Base-by-base conservation (phyloP, 2,797 vertebrate species). In the Macropodus opercularis region DNA sequence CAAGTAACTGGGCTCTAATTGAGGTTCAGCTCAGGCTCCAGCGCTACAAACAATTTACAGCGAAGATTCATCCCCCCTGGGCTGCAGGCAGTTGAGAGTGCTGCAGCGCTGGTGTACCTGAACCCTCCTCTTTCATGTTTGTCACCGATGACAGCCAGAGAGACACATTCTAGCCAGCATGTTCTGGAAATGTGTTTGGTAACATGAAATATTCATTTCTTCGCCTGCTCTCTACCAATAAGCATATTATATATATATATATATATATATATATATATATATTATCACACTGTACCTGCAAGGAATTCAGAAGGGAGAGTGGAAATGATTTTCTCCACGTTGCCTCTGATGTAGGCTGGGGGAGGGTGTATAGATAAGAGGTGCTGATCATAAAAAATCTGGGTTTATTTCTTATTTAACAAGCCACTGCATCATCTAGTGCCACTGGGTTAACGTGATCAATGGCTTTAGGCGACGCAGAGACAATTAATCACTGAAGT, bases 121-220 rank as follows among this genome's bases (percentile, higher is more conserved):
- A 81, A 50, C 68, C 77, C 61, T 72, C 69, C 72, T 73, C 83
- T 86, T 84, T 89, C 85, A 91, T 89, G 81, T 89, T 75, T 79
- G 75, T 77, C 82, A 80, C 74, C 22, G 12, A 5, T 81, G 86
- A 87, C 86, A 85, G 73, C 53, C 21, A 14, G 69, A 77, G 73
- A 85, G 70, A 50, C 57, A 72, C 44, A 34, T 70, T 68, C 72
- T 17, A 61, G 60, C 59, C 80, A 58, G 43, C 44, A 38, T 65
- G 59, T 73, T 80, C 72, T 63, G 81, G 69, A 83, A 90, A 89
- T 70, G 47, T 71, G 80, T 89, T 85, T 85, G 81, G 83, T 38
- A 57, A 72, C 54, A 90, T 92, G 63, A 92, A 92, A 91, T 90
- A 91, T 90, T 89, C 52, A 91, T 91, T 71, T 62, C 52, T 50